Base-by-base conservation (phyloP, 2,888 invertebrate genomes). In the Antheraea assamensis region DNA sequence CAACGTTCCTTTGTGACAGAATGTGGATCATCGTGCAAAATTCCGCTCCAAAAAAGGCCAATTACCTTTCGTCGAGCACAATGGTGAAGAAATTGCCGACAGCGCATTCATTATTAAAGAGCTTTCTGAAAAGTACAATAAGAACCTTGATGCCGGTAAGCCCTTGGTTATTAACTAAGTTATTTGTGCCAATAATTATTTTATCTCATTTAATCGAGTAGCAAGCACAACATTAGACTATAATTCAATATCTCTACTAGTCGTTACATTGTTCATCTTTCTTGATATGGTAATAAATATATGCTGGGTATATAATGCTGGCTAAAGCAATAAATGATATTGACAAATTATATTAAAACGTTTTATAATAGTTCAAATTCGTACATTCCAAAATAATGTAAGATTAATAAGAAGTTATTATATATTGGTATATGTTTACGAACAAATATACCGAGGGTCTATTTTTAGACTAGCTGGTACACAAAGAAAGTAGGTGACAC, bases 31-130 rank as follows among this genome's bases (percentile, higher is more conserved):
- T 94, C 98, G 98, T 95, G 96, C 98, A 95, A 98, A 98, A 89
- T 98, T 97, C 95, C 97, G 98, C 83, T 98, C 98, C 83, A 98
- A 98, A 95, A 99, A 99, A 90, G 98, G 98, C 71, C 98, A 98
- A 90, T 95, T 99, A 83, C 99, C 99, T 55, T 99, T 99, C 94
- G 96, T 99, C 81, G 98, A 99, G 91, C 90, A 99, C 77, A 99
- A 99, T 89, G 99, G 99, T 68, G 98, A 98, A 87, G 98, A 99
- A 94, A 97, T 98, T 80, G 97, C 98, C 71, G 99, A 99, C 93
- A 98, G 98, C 87, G 96, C 97, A 78, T 97, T 98, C 84, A 98
- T 99, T 86, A 97, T 99, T 85, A 97, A 98, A 86, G 98, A 98
- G 85, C 95, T 99, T 75, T 96, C 97, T 68, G 96, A 97, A 86